Base-by-base conservation (phyloP, 2,888 invertebrate species). In the Acleris sparsana region DNA sequence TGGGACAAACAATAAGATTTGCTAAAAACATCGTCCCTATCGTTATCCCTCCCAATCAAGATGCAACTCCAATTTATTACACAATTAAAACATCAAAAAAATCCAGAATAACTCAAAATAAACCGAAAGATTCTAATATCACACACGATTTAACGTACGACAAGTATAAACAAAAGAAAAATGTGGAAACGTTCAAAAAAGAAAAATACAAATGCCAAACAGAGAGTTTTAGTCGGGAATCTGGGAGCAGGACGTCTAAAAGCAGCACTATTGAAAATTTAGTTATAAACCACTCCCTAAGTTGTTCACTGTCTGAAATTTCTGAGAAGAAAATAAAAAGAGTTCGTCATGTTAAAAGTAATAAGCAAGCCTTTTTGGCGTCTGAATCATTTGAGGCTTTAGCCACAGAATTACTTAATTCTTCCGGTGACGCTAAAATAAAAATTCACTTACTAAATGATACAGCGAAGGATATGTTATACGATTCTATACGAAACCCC, bases 391-490 rank as follows among this genome's bases (percentile, higher is more conserved):
- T 91, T 64, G 87, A 89, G 75, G 89, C 86, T 33, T 69, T 90
- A 22, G 88, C 88, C 2, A 82, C 83, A 2, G 87, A 88, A 74
- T 71, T 80, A n/a, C 75, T 77, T 48, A 75, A 81, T 22, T 66
- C 73, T 18, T 63, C 72, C 49, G 82, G 79, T 17, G 83, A 86
- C 16, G 76, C 79, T 13, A 85, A 80, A 70, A 86, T 91, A 65
- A 91, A 91, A 84, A 80, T 90, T 71, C 86, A 88, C 71, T 78
- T 92, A 29, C 92, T 91, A 89, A 87, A 87, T 61, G 86, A 87
- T 16, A 78, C 76, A 68, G 90, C 90, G 48, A 91, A 86, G 72
- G 75, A 80, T 57, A 69, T 78, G 44, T 80, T 92, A 33, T 82
- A 77, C 68, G 87, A 91, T 62, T 86, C 80, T 69, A 84, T 92